phyloP scores from a whole-genome alignment of 2,797 vertebrate genomes.

The Paedocypris micromegethes region DNA sequence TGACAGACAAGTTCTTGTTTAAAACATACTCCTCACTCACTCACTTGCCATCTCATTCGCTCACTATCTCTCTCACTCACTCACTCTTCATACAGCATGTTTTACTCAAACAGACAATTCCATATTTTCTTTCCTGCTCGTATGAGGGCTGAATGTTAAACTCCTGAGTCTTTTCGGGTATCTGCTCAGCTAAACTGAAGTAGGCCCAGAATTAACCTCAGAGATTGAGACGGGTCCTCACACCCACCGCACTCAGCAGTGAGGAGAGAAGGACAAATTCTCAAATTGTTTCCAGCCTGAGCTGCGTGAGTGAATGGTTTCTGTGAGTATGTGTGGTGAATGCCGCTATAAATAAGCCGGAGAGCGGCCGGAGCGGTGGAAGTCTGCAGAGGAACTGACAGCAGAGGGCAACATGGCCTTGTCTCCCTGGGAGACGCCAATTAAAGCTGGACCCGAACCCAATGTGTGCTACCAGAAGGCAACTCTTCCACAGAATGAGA shows the following conservation, averaged over 20 bases:
- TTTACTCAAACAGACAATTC: conserved; percentile 50
- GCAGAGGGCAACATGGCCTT: conserved; percentile 70
- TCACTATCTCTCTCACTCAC: conserved; percentile 27
- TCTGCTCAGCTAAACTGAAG: conserved; percentile 26
- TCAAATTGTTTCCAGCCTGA: conserved; percentile 37
- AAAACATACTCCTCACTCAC: too few relatives aligned
- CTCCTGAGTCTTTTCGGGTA: conserved; percentile 42
- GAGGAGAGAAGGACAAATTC: conserved; percentile 41
- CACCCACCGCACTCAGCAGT: conserved; percentile 58
- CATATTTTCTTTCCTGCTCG: conserved; percentile 63
- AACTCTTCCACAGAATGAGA: conserved; percentile 36
- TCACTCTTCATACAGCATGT: conserved; percentile 36
- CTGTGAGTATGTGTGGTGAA: conserved; percentile 30
- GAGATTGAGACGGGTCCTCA: conserved; percentile 39
- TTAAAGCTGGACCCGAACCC: conserved; percentile 56
- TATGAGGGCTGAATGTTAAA: conserved; percentile 58
- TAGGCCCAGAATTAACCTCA: conserved; percentile 65
- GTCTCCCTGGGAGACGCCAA: conserved; percentile 57
- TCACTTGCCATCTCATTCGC: too few relatives aligned
- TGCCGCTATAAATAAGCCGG: conserved; percentile 68
- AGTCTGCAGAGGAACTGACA: conserved; percentile 64
- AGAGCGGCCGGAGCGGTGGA: conserved; percentile 60
- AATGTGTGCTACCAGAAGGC: conserved; percentile 27
- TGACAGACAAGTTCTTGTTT: too few relatives aligned
- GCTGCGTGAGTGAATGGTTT: conserved; percentile 32